A percentile compares a stretch with the other conserved stretches of the same genome.
Evolutionary conservation across 2,888 invertebrate genomes (phyloP).

Genomic region (Bellardia bayeri): DNA sequence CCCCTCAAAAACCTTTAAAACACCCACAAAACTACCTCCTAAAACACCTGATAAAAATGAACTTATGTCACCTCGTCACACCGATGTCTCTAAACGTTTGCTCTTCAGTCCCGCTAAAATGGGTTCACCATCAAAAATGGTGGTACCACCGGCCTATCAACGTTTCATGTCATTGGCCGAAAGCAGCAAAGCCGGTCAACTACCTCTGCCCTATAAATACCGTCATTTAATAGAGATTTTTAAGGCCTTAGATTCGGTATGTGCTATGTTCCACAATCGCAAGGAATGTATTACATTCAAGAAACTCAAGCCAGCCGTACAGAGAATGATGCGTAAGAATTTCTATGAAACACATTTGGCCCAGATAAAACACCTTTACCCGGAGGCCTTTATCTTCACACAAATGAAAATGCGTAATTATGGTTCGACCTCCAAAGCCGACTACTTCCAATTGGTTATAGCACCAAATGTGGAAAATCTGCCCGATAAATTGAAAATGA

Average conservation of each 20-base stretch:
- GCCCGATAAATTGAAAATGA: slow-evolving; percentile 77
- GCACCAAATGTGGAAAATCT: slow-evolving; percentile 86
- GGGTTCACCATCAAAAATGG: slow-evolving; percentile 84
- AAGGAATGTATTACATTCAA: slow-evolving; percentile 94
- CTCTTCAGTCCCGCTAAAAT: slow-evolving; percentile 87
- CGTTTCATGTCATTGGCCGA: slow-evolving; percentile 88
- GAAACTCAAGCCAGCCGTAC: slow-evolving; percentile 94
- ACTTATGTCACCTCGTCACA: slow-evolving; percentile 87
- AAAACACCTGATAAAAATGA: slow-evolving; percentile 85
- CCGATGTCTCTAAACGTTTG: slow-evolving; percentile 86
- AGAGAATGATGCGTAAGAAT: slow-evolving; percentile 93
- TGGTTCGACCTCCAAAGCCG: slow-evolving; percentile 87
- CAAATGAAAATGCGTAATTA: slow-evolving; percentile 90
- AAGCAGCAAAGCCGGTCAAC: slow-evolving; percentile 85
- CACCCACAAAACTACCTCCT: slow-evolving; percentile 86
- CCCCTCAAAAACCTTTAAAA: slow-evolving; percentile 87
- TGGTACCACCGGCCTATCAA: slow-evolving; percentile 88
- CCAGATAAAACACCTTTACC: slow-evolving; percentile 92
- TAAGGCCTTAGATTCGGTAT: slow-evolving; percentile 92
- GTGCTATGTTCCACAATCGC: slow-evolving; percentile 93
- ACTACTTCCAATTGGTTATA: slow-evolving; percentile 89
- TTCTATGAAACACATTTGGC: slow-evolving; percentile 91
- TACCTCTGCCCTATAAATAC: slow-evolving; percentile 93
- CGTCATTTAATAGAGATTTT: slow-evolving; percentile 93
- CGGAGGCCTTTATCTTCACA: slow-evolving; percentile 90